Base-by-base conservation (phyloP, 2,888 invertebrate species). In the Cosmia pyralina region DNA sequence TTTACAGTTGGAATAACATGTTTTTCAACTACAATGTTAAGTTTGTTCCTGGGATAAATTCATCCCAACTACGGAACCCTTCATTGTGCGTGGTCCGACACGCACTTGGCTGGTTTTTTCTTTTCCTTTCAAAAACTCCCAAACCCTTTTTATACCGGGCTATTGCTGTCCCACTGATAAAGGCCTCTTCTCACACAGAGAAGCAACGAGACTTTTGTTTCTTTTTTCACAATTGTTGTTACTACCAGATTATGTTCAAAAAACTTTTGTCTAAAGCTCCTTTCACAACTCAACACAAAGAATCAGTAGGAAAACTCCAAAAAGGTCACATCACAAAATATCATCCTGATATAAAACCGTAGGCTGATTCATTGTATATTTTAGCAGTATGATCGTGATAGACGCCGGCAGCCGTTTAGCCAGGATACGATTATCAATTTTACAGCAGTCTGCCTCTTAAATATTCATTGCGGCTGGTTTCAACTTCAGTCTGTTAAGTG, bases 311-410 rank as follows among this genome's bases (percentile, higher is more conserved):
- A 34, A 44, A 46, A 58, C n/a, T 48, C 48, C 28, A 11, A 65
- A 79, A 75, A 46, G 55, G 22, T 60, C 46, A 52, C 50, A 58
- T 72, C 44, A 62, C 41, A 77, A 77, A n/a, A 85, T 72, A 65
- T 69, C 48, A 53, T 70, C 52, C 55, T 19, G 70, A 48, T 73
- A 65, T 67, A 60, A 75, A 78, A 57, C 53, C 57, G 62, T 65
- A 44, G 48, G 28, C 46, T 59, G 68, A 53, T 73, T 28, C 70
- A 52, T 68, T 87, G 73, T 75, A 87, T 87, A 86, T 85, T 85
- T 87, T 63, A 84, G 58, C 17, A 75, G 57, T 46, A 48, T 3
- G 7, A 2, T 59, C 44, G 46, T 72, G 77, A 84, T 77, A 71
- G 81, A 79, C 72, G 48, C 74, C 55, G 75, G 52, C 58, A 71